Base-by-base conservation (phyloP, 1,140 invertebrate genomes). In the Ganaspis sp. region DNA sequence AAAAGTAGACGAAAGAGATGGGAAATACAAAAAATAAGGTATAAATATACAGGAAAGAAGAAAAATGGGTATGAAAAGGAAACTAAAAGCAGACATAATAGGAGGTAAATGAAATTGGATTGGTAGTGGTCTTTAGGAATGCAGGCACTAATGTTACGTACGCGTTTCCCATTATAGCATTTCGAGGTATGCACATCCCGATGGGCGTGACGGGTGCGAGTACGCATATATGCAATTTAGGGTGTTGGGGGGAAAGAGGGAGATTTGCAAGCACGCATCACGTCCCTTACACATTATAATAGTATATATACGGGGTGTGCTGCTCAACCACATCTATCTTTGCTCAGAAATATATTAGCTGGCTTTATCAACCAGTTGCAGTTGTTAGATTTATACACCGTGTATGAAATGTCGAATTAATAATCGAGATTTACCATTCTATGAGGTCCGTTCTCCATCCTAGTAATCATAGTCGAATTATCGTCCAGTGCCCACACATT, bases 401-500 rank as follows among this genome's bases (percentile, higher is more conserved):
- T 42, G 23, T 64, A 64, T 81, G 74, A 76, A 80, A 83, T 80
- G 64, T 75, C 74, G 73, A 83, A 83, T 83, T 83, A 83, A 84
- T 84, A 76, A 76, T 53, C 12, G 45, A 49, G 76, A 83, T 83
- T 83, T 83, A 83, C 81, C 74, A 75, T 83, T 83, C 78, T 81
- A 45, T 64, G 77, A 17, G 53, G 40, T 4, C 73, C 76, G 71
- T 77, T 79, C 17, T 53, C 26, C 79, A 73, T 73, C 9, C 4
- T 26, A 45, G 40, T 34, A 53, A 72, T 81, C 77, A 81, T 81
- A 69, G 34, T 73, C 38, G 34, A 38, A 45, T 53, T 42, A 34
- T 38, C 17, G 40, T 34, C 40, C 72, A 40, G 21, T 17, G 64
- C 58, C 26, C 74, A 19, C 19, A 26, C 49, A 69, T 49, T 49